Evolutionary conservation across 2,113 vertebrate species (phyloP).

Genomic region (Poeciliopsis turrubarensis): DNA sequence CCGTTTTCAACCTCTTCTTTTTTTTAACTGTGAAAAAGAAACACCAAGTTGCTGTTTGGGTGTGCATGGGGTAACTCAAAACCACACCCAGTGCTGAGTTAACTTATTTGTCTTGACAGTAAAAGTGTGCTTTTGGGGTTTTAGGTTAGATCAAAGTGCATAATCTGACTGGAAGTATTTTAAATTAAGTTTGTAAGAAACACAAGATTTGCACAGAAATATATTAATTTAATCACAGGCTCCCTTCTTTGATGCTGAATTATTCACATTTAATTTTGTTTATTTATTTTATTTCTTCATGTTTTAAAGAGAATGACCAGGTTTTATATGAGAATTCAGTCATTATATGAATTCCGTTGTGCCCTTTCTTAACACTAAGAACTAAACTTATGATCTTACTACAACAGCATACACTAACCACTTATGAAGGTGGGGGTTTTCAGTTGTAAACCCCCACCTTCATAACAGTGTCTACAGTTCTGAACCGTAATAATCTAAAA

Average conservation of each 20-base stretch:
- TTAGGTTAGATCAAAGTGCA: neutral
- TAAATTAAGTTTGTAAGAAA: neutral
- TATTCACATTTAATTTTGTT: neutral
- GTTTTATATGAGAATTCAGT: neutral
- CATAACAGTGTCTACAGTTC: neutral
- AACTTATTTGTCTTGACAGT: neutral
- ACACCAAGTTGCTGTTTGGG: constrained; percentile 1
- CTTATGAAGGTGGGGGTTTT: neutral
- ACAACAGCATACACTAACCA: constrained; percentile 5
- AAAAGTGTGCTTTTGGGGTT: neutral
- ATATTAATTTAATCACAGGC: neutral
- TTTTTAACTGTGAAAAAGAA: constrained; percentile 3
- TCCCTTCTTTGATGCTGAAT: neutral
- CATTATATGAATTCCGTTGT: neutral
- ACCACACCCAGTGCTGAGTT: constrained; percentile 14
- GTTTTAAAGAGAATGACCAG: constrained; percentile 2
- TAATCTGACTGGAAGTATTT: neutral
- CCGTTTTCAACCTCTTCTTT: constrained; percentile 24
- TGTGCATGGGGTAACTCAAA: neutral
- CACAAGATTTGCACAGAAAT: neutral
- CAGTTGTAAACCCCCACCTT: neutral
- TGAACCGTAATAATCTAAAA: neutral
- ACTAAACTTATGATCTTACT: neutral
- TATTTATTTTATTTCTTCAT: neutral
- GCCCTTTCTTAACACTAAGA: neutral